Evolutionary conservation across 2,797 vertebrate species (phyloP).

Genomic region (Hemibagrus guttatus): DNA sequence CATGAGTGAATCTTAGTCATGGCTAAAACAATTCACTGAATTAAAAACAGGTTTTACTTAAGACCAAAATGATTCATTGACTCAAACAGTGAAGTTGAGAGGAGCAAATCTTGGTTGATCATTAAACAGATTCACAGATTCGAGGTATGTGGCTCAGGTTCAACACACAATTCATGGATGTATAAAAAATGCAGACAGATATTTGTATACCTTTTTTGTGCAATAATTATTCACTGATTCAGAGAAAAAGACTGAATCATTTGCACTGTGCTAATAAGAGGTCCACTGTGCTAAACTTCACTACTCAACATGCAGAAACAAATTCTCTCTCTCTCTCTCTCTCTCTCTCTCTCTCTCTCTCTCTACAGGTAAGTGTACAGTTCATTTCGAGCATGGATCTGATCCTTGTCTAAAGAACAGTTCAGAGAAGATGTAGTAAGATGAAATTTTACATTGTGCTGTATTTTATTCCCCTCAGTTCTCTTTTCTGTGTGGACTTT

Average conservation of each 20-base stretch:
- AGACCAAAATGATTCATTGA: not conserved
- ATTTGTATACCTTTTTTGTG: not conserved
- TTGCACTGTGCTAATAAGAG: not conserved
- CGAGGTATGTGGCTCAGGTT: not conserved
- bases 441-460: not conserved
- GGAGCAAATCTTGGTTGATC: not conserved
- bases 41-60: not conserved
- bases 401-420: not conserved
- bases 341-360: slow-evolving; percentile 12
- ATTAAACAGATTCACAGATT: not conserved
- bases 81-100: not conserved
- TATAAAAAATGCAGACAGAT: not conserved
- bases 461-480: too few relatives aligned
- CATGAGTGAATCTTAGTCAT: not conserved
- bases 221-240: not conserved
- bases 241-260: not conserved
- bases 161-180: too few relatives aligned
- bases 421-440: slow-evolving; percentile 20
- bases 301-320: not conserved
- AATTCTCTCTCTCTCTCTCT: not conserved
- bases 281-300: not conserved
- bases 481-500: not conserved
- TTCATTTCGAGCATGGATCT: not conserved
- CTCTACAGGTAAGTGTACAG: slow-evolving; percentile 21
- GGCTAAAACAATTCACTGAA: not conserved